Conservation (phyloP, 2,113 vertebrate genomes). For the Megaceryle torquata region DNA sequence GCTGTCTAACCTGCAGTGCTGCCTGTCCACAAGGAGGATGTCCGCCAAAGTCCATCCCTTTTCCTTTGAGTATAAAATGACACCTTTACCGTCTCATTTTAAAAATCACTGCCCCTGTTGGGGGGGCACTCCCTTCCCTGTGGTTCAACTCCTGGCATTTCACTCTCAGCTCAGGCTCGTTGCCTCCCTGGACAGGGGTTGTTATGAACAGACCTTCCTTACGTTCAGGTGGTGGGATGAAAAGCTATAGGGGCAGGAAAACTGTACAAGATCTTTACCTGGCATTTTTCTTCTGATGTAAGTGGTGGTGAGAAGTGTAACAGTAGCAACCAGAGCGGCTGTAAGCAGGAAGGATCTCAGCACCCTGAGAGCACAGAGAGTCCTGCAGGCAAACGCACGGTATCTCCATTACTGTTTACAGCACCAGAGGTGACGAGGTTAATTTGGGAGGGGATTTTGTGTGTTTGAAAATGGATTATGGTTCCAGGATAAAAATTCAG, state of each 20-base stretch:
- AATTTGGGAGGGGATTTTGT: neutral
- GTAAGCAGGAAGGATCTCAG: neutral
- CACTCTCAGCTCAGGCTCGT: neutral
- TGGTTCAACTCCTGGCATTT: neutral
- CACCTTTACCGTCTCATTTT: neutral
- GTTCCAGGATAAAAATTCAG: neutral
- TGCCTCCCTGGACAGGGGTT: neutral
- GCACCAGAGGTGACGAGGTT: neutral
- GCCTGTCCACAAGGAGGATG: neutral
- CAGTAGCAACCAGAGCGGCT: neutral
- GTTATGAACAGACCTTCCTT: neutral
- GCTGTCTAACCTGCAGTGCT: neutral
- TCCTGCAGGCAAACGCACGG: neutral
- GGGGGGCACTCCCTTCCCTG: no score
- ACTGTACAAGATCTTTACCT: neutral
- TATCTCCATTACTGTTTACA: neutral
- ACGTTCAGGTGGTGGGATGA: neutral
- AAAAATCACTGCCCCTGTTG: no score
- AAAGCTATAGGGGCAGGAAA: neutral
- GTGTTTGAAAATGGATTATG: neutral
- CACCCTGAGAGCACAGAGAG: neutral
- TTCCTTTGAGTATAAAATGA: neutral
- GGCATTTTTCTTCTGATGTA: neutral
- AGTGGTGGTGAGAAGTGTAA: neutral
- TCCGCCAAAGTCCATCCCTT: neutral